phyloP scores from a whole-genome alignment of 2,888 invertebrate species.

The Drosophila niveifrons region DNA sequence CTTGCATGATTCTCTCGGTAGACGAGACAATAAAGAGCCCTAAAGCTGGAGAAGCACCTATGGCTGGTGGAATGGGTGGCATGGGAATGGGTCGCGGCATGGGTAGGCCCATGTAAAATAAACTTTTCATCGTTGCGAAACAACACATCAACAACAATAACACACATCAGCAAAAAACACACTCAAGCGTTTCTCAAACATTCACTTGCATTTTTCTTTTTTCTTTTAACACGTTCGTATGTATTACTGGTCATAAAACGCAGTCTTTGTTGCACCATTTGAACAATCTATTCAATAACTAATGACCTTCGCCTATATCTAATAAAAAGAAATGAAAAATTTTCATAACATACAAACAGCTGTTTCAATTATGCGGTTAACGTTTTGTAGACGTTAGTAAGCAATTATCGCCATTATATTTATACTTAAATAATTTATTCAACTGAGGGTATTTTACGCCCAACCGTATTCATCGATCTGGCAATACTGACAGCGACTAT shows the following conservation, averaged over 20 bases:
- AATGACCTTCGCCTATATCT: constrained; percentile 69
- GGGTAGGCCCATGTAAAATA: constrained; percentile 89
- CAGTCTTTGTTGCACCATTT: constrained; percentile 48
- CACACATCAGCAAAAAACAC: constrained; percentile 42
- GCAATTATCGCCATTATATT: no score
- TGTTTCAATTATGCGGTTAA: constrained; percentile 3
- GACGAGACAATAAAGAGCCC: constrained; percentile 99
- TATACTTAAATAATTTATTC: neutral
- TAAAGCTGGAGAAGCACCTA: constrained; percentile 86
- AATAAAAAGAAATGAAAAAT: constrained; percentile 48
- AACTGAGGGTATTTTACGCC: neutral
- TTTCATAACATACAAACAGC: constrained; percentile 44
- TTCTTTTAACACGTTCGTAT: constrained; percentile 59
- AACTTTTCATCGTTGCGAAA: constrained; percentile 24
- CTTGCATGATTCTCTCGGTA: constrained; percentile 97
- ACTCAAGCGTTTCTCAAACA: constrained; percentile 42
- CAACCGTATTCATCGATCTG: constrained; percentile 19
- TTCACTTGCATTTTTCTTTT: constrained; percentile 63
- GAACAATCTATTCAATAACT: constrained; percentile 56
- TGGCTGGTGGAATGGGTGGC: constrained; percentile 84
- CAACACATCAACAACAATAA: constrained; percentile 31
- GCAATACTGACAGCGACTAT: constrained; percentile 46
- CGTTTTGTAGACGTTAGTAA: no score
- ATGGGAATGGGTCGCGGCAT: constrained; percentile 89
- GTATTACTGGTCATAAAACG: constrained; percentile 68